Evolutionary conservation across 1,140 invertebrate species (phyloP), one percentile per base, ranked within the genome.

Genomic region (Cephus cinctus): DNA sequence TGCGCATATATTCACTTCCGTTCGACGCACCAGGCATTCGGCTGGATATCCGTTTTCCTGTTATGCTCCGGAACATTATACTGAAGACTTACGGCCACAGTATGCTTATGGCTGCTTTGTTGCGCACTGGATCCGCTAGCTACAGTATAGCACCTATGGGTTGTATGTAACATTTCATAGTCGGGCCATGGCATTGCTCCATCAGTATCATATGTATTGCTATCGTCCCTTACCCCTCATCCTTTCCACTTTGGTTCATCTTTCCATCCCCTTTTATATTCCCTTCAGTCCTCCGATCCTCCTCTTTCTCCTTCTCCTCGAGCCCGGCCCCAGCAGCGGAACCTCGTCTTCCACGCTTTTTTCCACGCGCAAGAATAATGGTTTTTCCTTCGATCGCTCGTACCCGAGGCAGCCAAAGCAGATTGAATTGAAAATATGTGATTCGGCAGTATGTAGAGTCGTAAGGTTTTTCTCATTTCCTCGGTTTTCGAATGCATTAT

Each of bases 341-440:
- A n/a, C n/a, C 14, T 18, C 34, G 27, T 9, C 8, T 2, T 12
- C 34, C 27, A 4, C 19, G 15, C 8, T 8, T 49, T 52, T 49
- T 35, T 54, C 35, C 53, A 39, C 54, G 42, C 46, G 46, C 50
- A 59, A 63, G 56, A 68, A 65, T 67, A 67, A 68, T 68, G 65
- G 54, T 49, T 67, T 65, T 55, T 60, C 62, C 61, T 66, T 65
- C 62, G 57, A 61, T 56, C 54, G 61, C 43, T 53, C 41, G 34
- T 40, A 25, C 35, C 38, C 41, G 35, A 55, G 31, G 48, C 47
- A 53, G 55, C 36, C 34, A 34, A 59, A 56, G 55, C 54, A 61
- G 62, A 56, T 56, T 58, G 64, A 69, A 69, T 69, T 67, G 64
- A 49, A 65, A 69, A 65, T 67, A 67, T 65, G 65, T 59, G 63